Percentiles rank a stretch among this genome's conserved stretches.
These are phyloP conservation scores for Lymantria dispar DNA, from an alignment of 2,888 invertebrate genomes.

Conservation along the genomic window DNA sequence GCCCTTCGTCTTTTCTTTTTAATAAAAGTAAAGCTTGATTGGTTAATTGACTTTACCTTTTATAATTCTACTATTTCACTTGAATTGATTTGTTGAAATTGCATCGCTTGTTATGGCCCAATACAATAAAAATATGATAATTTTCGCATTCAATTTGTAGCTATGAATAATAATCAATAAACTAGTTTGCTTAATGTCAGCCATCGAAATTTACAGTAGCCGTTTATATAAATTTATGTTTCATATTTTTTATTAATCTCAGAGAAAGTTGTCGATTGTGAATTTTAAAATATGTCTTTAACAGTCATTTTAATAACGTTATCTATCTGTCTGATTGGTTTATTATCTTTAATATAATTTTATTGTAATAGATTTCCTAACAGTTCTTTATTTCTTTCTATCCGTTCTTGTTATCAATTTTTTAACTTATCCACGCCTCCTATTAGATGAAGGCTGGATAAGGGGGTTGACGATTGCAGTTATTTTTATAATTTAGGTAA, in stretches of 20 bases:
- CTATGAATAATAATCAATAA: constrained; percentile 52
- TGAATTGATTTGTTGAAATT: constrained; percentile 22
- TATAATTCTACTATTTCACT: constrained; percentile 26
- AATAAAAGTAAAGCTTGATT: constrained; percentile 32
- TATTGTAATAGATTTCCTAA: too few species aligned
- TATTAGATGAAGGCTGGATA: too few species aligned
- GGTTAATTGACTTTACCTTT: constrained; percentile 27
- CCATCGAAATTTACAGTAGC: constrained; percentile 44
- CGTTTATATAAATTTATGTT: constrained; percentile 31
- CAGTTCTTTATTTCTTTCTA: too few species aligned
- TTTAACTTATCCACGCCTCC: too few species aligned
- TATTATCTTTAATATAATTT: neutral
- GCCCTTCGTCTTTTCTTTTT: constrained; percentile 28
- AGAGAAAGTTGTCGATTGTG: constrained; percentile 17
- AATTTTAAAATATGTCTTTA: constrained; percentile 8
- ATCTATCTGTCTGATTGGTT: neutral
- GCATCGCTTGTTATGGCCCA: constrained; percentile 16
- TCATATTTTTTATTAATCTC: constrained; percentile 33
- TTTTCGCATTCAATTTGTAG: constrained; percentile 43
- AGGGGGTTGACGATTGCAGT: too few species aligned
- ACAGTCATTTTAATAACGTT: neutral
- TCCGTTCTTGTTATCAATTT: too few species aligned
- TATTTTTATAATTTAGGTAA: too few species aligned
- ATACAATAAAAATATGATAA: constrained; percentile 37
- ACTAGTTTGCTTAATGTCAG: constrained; percentile 39